These are phyloP conservation scores for Myodes glareolus DNA, from an alignment of 2,113 vertebrate species.

Conservation along the genomic window DNA sequence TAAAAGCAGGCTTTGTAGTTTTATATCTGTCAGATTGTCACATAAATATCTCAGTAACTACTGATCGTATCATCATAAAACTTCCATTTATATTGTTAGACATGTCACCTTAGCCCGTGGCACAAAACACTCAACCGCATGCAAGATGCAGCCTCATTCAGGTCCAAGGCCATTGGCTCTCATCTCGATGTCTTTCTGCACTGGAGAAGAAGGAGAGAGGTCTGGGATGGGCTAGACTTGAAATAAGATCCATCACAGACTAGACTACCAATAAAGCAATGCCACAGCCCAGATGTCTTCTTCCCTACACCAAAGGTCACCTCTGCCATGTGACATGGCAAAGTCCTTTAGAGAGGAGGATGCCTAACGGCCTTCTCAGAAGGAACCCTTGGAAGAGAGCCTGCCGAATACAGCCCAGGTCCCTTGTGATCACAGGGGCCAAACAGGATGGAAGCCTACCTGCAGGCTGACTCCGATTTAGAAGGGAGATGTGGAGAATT, in stretches of 20 bases:
- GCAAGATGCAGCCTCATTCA: slow-evolving; percentile 87
- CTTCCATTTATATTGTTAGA: slow-evolving; percentile 95
- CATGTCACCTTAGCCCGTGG: slow-evolving; percentile 91
- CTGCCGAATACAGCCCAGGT: neutral
- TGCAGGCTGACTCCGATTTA: too few species aligned
- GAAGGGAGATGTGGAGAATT: too few species aligned
- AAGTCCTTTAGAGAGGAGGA: neutral
- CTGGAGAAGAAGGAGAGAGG: neutral
- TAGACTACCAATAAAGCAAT: rapidly evolving
- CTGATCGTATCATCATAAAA: slow-evolving; percentile 96
- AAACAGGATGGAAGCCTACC: neutral
- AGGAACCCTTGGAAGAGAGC: too few species aligned
- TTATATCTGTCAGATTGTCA: slow-evolving; percentile 94
- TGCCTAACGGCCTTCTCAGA: neutral
- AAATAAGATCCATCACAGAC: neutral
- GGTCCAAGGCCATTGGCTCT: slow-evolving; percentile 87
- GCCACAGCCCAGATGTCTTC: rapidly evolving
- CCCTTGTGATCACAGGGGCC: rapidly evolving
- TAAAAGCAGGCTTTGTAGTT: slow-evolving; percentile 90
- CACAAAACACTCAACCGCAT: slow-evolving; percentile 88
- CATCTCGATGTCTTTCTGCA: slow-evolving; percentile 79
- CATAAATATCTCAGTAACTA: slow-evolving; percentile 98
- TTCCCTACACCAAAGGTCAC: neutral
- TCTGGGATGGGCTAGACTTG: rapidly evolving
- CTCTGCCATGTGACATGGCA: neutral